Evolutionary conservation across 2,113 vertebrate species (phyloP).

Genomic region (Bombycilla garrulus): DNA sequence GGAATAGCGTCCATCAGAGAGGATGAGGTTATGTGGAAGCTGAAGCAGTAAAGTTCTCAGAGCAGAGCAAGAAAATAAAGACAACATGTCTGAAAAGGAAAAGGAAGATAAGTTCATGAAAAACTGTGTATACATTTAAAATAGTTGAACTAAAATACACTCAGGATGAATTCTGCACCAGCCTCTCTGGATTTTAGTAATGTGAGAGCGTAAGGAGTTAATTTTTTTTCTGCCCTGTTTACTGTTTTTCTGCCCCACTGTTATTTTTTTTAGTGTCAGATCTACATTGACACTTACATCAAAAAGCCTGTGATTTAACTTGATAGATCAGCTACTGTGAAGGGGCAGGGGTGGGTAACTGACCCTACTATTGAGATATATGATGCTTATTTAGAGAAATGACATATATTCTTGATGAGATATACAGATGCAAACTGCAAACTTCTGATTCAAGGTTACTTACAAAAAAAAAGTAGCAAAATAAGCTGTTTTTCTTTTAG

Average conservation of each 20-base stretch:
- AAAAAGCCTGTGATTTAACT: slow-evolving; percentile 28
- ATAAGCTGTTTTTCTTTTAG: neutral
- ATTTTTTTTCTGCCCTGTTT: neutral
- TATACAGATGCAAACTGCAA: neutral
- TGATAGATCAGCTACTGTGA: slow-evolving; percentile 43
- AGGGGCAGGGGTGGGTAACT: neutral
- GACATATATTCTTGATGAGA: slow-evolving; percentile 39
- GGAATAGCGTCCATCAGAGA: neutral
- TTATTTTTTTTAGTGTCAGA: slow-evolving; percentile 29
- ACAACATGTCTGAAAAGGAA: neutral
- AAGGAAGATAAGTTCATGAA: neutral
- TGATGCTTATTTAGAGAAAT: slow-evolving; percentile 53
- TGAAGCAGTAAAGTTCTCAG: neutral
- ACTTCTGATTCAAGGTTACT: slow-evolving; percentile 49
- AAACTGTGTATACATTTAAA: neutral
- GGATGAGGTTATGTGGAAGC: neutral
- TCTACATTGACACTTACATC: slow-evolving; percentile 33
- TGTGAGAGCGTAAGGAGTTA: neutral
- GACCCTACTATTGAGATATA: slow-evolving; percentile 58
- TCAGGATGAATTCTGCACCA: neutral
- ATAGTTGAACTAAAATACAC: neutral
- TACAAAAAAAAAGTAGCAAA: neutral
- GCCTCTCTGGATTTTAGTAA: neutral
- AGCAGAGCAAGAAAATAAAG: neutral
- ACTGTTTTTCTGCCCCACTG: neutral